Percentiles rank a stretch among this genome's conserved stretches.
phyloP scores from a whole-genome alignment of 1,140 invertebrate species.

The Drosophila eugracilis region DNA sequence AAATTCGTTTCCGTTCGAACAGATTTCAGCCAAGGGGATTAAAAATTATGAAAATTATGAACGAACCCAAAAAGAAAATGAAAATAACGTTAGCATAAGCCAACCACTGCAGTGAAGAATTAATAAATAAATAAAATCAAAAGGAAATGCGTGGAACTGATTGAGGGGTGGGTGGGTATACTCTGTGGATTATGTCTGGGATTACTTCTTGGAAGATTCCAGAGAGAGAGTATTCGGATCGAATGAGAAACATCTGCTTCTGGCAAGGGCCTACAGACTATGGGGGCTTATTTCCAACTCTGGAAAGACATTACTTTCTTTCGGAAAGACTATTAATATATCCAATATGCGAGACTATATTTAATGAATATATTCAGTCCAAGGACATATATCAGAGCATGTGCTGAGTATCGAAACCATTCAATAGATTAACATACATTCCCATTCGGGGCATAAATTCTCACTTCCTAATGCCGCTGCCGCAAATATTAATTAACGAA shows the following conservation, averaged over 20 bases:
- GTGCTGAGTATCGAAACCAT: constrained; percentile 3
- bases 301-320: too few species aligned
- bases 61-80: constrained; percentile 28
- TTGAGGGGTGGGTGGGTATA: constrained; percentile 1
- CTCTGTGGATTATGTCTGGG: background rate
- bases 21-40: constrained; percentile 41
- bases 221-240: too few species aligned
- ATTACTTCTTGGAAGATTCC: background rate
- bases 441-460: constrained; percentile 48
- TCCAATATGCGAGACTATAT: background rate
- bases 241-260: background rate
- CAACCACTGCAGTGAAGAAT: constrained; percentile 58
- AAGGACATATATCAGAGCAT: constrained; percentile 21
- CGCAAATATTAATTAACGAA: constrained; percentile 73
- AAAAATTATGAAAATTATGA: constrained; percentile 35
- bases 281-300: too few species aligned
- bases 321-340: too few species aligned
- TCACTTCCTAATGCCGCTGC: constrained; percentile 51
- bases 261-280: background rate
- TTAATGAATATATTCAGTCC: background rate
- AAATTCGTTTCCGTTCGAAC: constrained; percentile 21
- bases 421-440: constrained; percentile 38
- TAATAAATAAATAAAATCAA: constrained; percentile 70
- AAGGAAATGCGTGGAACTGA: constrained; percentile 15
- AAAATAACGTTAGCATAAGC: constrained; percentile 64